Evolutionary conservation across 2,797 vertebrate species (phyloP), one percentile per base, ranked within the genome.

Genomic region (Aeoliscus strigatus): DNA sequence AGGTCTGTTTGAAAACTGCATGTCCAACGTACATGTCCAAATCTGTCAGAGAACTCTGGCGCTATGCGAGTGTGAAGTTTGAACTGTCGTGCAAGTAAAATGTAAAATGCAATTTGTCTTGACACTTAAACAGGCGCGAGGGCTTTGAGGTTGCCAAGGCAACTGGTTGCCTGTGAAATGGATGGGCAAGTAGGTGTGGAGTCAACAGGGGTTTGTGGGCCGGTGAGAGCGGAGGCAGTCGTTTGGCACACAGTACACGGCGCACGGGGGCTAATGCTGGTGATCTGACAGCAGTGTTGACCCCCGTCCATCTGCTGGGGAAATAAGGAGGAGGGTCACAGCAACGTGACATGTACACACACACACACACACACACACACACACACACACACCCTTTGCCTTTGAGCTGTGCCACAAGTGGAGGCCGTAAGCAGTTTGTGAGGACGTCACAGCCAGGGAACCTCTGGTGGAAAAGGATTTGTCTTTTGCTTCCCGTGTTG

Each of bases 101-200:
- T 60, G 55, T 41, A 41, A 76, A 75, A 54, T 30, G 29, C 42
- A 53, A 66, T 82, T 79, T 58, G 32, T 78, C 75, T 77, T 70
- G 52, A 75, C 73, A 66, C 69, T 72, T 73, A 72, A 73, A 83
- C 79, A 75, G 72, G 51, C 71, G 33, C 39, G 13, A 80, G 65
- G 66, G 77, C 66, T 79, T 83, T 79, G 67, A 59, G 74, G 89
- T 90, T 90, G 83, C 89, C 88, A 80, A 77, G 87, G 89, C 83
- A 90, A 90, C 89, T 76, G 81, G 82, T 85, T 85, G 83, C 76
- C 74, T 77, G 66, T 78, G 79, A 75, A 51, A 70, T 79, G 54
- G 84, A 80, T 67, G 70, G 76, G 69, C 55, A 57, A 74, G 84
- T 86, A 79, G 84, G 86, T 45, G 79, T 78, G 79, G 68, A 81